Evolutionary conservation across 2,113 vertebrate genomes (phyloP), one percentile per base, ranked within the genome.

Genomic region (Menidia beryllina): DNA sequence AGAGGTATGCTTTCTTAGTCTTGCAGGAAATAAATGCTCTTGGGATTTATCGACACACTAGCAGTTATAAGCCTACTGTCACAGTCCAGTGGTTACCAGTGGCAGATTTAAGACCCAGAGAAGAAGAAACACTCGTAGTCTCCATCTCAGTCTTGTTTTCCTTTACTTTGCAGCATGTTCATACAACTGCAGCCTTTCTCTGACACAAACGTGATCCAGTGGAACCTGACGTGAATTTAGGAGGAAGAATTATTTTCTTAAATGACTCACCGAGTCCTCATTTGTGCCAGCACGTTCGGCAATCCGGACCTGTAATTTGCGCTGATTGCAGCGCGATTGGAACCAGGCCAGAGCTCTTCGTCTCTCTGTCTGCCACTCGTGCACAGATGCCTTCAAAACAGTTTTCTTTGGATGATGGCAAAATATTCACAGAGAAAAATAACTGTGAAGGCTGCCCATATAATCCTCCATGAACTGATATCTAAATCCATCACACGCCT

Each of bases 1-100:
- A 7, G 25, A 67, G 64, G 53, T 67, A 72, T 73, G 83, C 72
- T 63, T 62, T 78, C 72, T 75, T 51, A 73, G 81, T 88, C 88
- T 81, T 79, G 63, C 68, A 81, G 79, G 90, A 85, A 91, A 89
- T 91, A 84, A 87, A 92, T 83, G 51, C 55, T 56, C 77, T 67
- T 61, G 82, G 88, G 84, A 91, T 92, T 91, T 93, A 92, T 89
- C 64, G 88, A 90, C 86, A 81, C 87, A 80, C 75, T 74, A 82
- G 86, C 83, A 86, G 80, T 91, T 89, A 90, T 89, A 86, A 88
- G 84, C 86, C 76, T 79, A 82, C 87, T 90, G 88, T 92, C 91
- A 92, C 91, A 91, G 88, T 85, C 82, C 83, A 83, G 69, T 79
- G 76, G 87, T 89, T 84, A 65, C 84, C 85, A 75, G 69, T 64